Percentiles rank a stretch among this genome's conserved stretches.
phyloP scores from a whole-genome alignment of 1,140 invertebrate genomes.

The Dendroctonus ponderosae region DNA sequence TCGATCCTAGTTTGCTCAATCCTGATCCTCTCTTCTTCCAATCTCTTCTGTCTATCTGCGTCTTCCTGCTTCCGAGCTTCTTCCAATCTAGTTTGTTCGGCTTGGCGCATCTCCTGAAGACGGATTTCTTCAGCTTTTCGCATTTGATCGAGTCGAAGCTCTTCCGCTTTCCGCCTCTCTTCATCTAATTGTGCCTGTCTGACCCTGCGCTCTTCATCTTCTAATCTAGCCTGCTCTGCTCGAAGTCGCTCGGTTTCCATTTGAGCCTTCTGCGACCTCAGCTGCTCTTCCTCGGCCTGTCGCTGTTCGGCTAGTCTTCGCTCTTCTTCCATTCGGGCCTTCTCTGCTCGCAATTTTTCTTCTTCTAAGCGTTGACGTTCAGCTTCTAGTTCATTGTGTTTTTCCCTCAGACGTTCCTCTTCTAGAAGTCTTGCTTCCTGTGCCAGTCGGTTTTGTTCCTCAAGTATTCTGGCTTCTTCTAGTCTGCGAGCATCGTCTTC shows the following conservation, averaged over 20 bases:
- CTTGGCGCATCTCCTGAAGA: constrained; percentile 17
- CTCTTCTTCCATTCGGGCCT: constrained; percentile 28
- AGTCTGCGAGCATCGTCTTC: constrained; percentile 38
- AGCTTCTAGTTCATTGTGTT: constrained; percentile 30
- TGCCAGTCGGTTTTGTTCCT: constrained; percentile 39
- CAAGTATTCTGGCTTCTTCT: constrained; percentile 26
- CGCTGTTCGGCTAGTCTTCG: constrained; percentile 42
- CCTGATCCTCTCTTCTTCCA: constrained; percentile 37
- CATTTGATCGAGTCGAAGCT: constrained; percentile 25
- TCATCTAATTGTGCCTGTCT: constrained; percentile 43
- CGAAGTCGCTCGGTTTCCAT: constrained; percentile 51
- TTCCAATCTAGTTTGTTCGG: constrained; percentile 37
- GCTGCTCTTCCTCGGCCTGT: constrained; percentile 47
- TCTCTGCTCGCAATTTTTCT: constrained; percentile 47
- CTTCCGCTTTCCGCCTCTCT: constrained; percentile 42
- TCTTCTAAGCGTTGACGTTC: constrained; percentile 27
- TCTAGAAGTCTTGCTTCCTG: constrained; percentile 30
- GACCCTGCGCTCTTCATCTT: constrained; percentile 22
- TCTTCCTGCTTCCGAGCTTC: constrained; percentile 46
- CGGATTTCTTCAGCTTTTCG: constrained; percentile 34
- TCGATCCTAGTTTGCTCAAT: constrained; percentile 18
- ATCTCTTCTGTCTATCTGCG: constrained; percentile 20
- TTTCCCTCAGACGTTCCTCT: constrained; percentile 40
- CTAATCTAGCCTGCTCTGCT: constrained; percentile 32
- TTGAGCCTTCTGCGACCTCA: constrained; percentile 47